Evolutionary conservation across 2,888 invertebrate species (phyloP), one percentile per base, ranked within the genome.

Genomic region (Andricus curvator): DNA sequence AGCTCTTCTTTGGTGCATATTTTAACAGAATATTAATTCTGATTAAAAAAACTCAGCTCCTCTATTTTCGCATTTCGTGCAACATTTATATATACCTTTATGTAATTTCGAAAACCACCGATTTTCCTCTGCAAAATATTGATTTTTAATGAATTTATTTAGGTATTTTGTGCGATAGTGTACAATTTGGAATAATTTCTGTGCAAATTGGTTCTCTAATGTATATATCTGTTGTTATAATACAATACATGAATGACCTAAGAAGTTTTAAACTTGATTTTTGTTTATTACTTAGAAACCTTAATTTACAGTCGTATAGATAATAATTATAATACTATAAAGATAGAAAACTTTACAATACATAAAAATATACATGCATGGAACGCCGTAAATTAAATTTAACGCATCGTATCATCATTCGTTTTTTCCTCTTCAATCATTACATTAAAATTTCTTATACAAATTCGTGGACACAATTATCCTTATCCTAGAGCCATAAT

Each of bases 251-350:
- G 4, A 62, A 62, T 62, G 62, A 25, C 13, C 13, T 3, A 25
- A 62, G 15, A 74, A 22, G 20, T 25, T 51, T 74, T 29, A 74
- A 51, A 74, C 8, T 68, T 29, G 68, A 44, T 22, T 68, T 44
- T 44, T 51, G 5, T 60, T 77, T 22, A 51, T 80, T 48, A 48
- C 4, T 66, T 44, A 25, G 17, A 37, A 68, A 29, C 51, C 51
- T 67, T 15, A 70, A 66, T 80, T 44, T 29, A 77, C n/a, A 66
- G 33, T 25, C 22, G 62, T 68, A 41, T 44, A 48, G 51, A 60
- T n/a, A 77, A 78, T 80, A 77, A 78, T 80, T 77, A 67, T n/a
- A 76, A 56, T 68, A 41, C 68, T 62, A 62, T 25, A 25, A 62
- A 25, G 62, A 15, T 25, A 25, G 25, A 62, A 25, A 62, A 62